These are phyloP conservation scores for Elachura formosa DNA, from an alignment of 2,113 vertebrate genomes.

Conservation along the genomic window DNA sequence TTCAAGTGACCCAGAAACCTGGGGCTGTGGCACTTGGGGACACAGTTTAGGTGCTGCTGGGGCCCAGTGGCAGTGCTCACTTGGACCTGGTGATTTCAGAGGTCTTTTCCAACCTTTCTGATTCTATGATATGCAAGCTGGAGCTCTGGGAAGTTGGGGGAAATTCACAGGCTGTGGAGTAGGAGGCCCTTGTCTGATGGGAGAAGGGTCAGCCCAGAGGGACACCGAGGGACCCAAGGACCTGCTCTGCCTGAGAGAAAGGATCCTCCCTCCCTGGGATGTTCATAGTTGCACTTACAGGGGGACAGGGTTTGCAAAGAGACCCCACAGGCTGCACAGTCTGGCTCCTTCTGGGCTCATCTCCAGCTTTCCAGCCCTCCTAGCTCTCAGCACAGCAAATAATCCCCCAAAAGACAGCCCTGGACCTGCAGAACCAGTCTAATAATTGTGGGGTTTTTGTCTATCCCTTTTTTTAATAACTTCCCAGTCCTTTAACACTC, in stretches of 20 bases:
- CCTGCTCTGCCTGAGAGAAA: background rate
- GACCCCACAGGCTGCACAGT: background rate
- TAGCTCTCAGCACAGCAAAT: background rate
- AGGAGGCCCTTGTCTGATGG: background rate
- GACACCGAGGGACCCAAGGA: background rate
- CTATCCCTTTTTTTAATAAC: background rate
- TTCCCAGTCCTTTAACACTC: background rate
- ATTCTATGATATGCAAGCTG: background rate
- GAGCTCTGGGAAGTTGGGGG: background rate
- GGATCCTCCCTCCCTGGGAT: background rate
- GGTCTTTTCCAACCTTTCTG: background rate
- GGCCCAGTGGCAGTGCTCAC: background rate
- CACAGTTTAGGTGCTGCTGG: fast-evolving
- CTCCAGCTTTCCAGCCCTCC: background rate
- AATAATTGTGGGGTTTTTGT: background rate
- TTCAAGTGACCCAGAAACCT: background rate
- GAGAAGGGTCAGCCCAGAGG: background rate
- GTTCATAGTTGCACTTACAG: background rate
- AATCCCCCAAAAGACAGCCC: background rate
- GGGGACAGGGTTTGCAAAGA: background rate
- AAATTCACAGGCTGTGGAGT: background rate
- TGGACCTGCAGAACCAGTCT: background rate
- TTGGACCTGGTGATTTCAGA: background rate
- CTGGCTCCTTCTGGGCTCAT: background rate
- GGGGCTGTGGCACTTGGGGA: background rate